Conservation (phyloP, 2,797 vertebrate species). For the Pangasius krempfi region DNA sequence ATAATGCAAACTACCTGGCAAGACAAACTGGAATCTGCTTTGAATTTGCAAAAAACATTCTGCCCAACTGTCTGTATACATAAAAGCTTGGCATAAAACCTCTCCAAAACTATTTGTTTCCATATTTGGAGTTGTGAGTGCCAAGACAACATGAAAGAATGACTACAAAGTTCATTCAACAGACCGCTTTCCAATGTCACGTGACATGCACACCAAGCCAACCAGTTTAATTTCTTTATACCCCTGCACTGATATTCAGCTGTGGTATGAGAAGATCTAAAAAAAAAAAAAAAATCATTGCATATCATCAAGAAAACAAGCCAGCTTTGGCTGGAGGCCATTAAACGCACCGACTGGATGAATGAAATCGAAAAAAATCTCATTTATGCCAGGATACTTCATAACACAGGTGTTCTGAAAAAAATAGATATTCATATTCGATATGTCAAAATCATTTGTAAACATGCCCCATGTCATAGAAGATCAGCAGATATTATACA, state of each 20-base stretch:
- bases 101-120: not conserved
- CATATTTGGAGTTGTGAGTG: not conserved
- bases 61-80: not conserved
- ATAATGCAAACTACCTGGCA: slow-evolving; percentile 26
- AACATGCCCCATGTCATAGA: too few species aligned
- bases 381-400: not conserved
- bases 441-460: too few species aligned
- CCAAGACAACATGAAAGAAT: not conserved
- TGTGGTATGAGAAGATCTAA: not conserved
- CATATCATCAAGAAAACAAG: not conserved
- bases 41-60: not conserved
- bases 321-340: not conserved
- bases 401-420: too few species aligned
- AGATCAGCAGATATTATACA: too few species aligned
- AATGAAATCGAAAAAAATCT: too few species aligned
- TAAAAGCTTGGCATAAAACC: not conserved
- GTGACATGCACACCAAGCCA: too few species aligned
- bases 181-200: not conserved
- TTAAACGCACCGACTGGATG: too few species aligned
- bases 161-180: not conserved
- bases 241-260: not conserved
- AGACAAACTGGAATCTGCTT: slow-evolving; percentile 7
- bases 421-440: too few species aligned
- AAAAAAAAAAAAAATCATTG: not conserved
- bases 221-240: not conserved